Evolutionary conservation across 2,888 invertebrate species (phyloP), one percentile per base, ranked within the genome.

Genomic region (Cosmorhoe ocellata): DNA sequence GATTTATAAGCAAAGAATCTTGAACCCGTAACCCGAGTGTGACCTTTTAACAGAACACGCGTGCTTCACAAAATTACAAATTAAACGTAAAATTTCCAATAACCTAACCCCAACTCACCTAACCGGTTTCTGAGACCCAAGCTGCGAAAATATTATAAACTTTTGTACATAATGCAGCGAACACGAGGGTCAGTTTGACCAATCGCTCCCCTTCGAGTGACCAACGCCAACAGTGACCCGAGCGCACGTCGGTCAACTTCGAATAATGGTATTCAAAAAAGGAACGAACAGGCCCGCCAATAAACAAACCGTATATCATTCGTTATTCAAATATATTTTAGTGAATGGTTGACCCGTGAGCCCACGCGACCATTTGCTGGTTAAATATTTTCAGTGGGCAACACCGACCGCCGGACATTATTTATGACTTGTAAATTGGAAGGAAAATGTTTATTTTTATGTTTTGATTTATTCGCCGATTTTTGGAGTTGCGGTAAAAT

Each of bases 281-380:
- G 79, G 75, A 83, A 78, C 75, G 81, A 66, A 80, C 81, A 79
- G 78, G 84, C 89, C 84, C 82, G 81, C 89, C 87, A 88, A 90
- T 90, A 90, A 90, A 90, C 90, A 90, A 89, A 88, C 85, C 89
- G 86, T 90, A 89, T 82, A 90, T 90, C 90, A 90, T 88, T 84
- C 84, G 68, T 79, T 85, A 85, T 87, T 89, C 82, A 90, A 89
- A 90, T 89, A 88, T 76, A 75, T 81, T 80, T 80, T 81, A 64
- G 81, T 79, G 84, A 85, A 87, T 82, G 86, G 86, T 77, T 89
- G 89, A 90, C 90, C 90, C 84, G 74, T 78, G 71, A 79, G 84
- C 84, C 86, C 85, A 84, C 89, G 87, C 79, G 86, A 84, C 84
- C 84, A 82, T 86, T 85, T 79, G 80, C 79, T 81, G 81, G 84